A percentile compares a stretch with the other conserved stretches of the same genome.
phyloP scores from a whole-genome alignment of 1,140 invertebrate genomes.

The Halotydeus destructor region DNA sequence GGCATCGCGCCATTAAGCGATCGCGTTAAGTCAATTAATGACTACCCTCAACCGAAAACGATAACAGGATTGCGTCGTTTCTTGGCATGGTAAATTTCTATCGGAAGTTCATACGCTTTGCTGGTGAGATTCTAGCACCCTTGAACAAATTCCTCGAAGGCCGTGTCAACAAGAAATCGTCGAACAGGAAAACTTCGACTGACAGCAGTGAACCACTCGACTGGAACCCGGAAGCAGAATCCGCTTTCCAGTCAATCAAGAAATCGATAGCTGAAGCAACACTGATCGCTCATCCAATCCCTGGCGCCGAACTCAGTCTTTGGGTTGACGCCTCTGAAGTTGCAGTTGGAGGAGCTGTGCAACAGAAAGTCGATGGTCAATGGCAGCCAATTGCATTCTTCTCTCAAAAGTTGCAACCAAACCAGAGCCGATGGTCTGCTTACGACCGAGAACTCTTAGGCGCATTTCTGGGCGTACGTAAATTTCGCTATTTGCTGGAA shows the following conservation, averaged over 20 bases:
- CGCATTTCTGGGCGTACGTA: slow-evolving; percentile 17
- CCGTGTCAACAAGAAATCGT: too few species aligned
- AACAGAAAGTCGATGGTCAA: slow-evolving; percentile 2
- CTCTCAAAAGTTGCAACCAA: slow-evolving; percentile 8
- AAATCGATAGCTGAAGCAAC: not conserved
- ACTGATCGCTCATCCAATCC: slow-evolving; percentile 9
- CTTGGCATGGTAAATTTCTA: slow-evolving; percentile 26
- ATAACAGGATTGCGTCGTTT: slow-evolving; percentile 21
- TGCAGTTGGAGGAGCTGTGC: slow-evolving; percentile 15
- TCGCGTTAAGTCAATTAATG: slow-evolving; percentile 3
- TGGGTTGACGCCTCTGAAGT: slow-evolving; percentile 13
- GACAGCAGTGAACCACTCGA: slow-evolving; percentile 4
- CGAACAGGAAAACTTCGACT: not conserved
- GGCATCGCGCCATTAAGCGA: slow-evolving; percentile 9
- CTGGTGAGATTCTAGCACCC: slow-evolving; percentile 6
- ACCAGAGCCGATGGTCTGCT: slow-evolving; percentile 13
- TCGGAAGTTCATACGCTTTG: slow-evolving; percentile 2
- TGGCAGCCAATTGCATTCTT: slow-evolving; percentile 15
- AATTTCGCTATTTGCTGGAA: slow-evolving; percentile 21
- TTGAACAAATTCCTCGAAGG: slow-evolving; percentile 1
- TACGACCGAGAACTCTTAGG: slow-evolving; percentile 18
- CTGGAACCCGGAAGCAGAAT: slow-evolving; percentile 15
- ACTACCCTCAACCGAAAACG: slow-evolving; percentile 18
- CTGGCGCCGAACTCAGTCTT: slow-evolving; percentile 8
- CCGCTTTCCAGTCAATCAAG: slow-evolving; percentile 24